Evolutionary conservation across 1,140 invertebrate genomes (phyloP).

Genomic region (Chymomyza costata): DNA sequence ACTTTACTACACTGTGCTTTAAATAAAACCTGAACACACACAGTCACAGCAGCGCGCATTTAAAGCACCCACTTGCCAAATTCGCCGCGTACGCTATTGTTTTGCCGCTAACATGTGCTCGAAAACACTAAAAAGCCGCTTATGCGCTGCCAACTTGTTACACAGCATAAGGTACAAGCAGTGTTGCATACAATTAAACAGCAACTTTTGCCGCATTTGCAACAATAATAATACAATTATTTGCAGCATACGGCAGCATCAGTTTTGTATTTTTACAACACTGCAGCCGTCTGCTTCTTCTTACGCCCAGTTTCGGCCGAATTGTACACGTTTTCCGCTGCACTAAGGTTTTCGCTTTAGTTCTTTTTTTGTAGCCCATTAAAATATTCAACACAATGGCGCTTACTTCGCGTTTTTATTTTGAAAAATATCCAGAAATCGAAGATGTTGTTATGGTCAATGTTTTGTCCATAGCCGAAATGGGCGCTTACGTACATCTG

Average conservation of each 20-base stretch:
- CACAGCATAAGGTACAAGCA: no score
- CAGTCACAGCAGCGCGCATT: no score
- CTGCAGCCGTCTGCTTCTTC: conserved; percentile 41
- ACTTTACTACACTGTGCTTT: no score
- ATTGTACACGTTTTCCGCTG: conserved; percentile 64
- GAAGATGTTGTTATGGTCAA: conserved; percentile 99
- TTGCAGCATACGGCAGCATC: no score
- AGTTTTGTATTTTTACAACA: conserved; percentile 26
- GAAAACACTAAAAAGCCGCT: no score
- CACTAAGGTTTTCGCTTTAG: conserved; percentile 31
- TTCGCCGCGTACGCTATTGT: no score
- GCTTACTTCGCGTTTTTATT: conserved; percentile 97
- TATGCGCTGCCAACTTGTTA: no score
- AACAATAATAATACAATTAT: background rate
- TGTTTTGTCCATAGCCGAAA: conserved; percentile 98
- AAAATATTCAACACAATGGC: conserved; percentile 81
- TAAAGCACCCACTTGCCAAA: no score
- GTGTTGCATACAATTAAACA: no score
- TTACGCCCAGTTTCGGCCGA: conserved; percentile 39
- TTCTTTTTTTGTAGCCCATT: conserved; percentile 13
- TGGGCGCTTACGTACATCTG: conserved; percentile 99
- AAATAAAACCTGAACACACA: no score
- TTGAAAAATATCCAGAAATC: conserved; percentile 97
- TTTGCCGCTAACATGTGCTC: no score
- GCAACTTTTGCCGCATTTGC: background rate